phyloP scores from a whole-genome alignment of 2,888 invertebrate species.

The Amblyjoppa fuscipennis region DNA sequence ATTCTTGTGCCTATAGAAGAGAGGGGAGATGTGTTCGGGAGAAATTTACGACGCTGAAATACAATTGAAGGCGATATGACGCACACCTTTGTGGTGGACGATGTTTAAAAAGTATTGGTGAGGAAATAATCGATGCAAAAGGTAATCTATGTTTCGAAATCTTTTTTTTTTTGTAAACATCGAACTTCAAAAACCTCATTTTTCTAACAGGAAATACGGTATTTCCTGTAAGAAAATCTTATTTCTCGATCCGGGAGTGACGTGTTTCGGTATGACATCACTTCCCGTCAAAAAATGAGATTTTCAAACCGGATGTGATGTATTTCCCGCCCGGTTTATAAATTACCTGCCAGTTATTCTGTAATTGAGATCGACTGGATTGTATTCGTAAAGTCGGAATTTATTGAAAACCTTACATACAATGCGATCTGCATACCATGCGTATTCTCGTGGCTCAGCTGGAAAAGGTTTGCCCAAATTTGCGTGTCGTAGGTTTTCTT shows the following conservation, averaged over 20 bases:
- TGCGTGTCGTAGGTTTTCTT: slow-evolving; percentile 17
- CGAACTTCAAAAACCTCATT: too few species aligned
- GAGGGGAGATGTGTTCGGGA: background rate
- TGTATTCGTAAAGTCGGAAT: slow-evolving; percentile 58
- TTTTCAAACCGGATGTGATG: too few species aligned
- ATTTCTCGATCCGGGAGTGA: too few species aligned
- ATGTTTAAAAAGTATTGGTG: too few species aligned
- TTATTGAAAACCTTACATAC: slow-evolving; percentile 63
- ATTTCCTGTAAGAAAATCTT: too few species aligned
- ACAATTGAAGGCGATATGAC: slow-evolving; percentile 12
- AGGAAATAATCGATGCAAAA: too few species aligned
- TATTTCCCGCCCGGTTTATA: too few species aligned
- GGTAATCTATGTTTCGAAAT: too few species aligned
- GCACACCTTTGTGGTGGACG: background rate
- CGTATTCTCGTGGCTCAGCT: slow-evolving; percentile 21
- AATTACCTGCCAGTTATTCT: background rate
- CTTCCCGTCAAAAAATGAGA: too few species aligned
- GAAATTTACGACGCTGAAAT: background rate
- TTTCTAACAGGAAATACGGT: too few species aligned
- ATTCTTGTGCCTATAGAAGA: background rate
- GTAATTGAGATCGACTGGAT: background rate
- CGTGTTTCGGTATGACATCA: too few species aligned
- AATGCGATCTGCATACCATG: slow-evolving; percentile 41
- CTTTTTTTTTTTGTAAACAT: too few species aligned
- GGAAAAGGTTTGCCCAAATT: slow-evolving; percentile 38